Base-by-base conservation (phyloP, 1,140 invertebrate genomes). In the Cardiocondyla obscurior region DNA sequence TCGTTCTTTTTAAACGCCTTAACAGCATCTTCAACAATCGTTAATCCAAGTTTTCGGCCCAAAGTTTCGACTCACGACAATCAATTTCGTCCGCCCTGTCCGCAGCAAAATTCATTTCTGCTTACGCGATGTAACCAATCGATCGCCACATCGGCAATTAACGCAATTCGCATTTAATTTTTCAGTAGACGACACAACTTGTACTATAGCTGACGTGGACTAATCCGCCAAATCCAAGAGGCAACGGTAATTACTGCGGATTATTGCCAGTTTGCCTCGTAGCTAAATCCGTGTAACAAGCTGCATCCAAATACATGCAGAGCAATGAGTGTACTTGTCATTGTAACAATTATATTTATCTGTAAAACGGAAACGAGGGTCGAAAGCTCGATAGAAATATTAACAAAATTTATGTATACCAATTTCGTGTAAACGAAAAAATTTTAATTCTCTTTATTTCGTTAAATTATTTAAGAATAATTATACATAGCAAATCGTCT, bases 111-210 rank as follows among this genome's bases (percentile, higher is more conserved):
- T 77, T 30, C 58, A n/a, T 39, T 39, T 64, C 73, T n/a, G 28
- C 7, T 10, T 28, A 16, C 46, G 16, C 33, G 62, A 39, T 77
- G 53, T 39, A 2, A 53, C 7, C 22, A 22, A 42, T 30, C 60
- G 46, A 53, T 69, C 22, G 74, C n/a, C 42, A 19, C 19, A 4
- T 51, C 19, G 3, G 12, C 85, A 87, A 87, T 87, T 86, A 87
- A 53, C 28, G 65, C 86, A 87, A 88, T 88, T 88, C 64, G 39
- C 70, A 55, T 70, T 51, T 79, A 88, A 87, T 88, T 62, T 77
- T 84, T 87, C 85, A 87, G 30, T 39, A 28, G 53, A 12, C 36
- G 58, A 60, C 44, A 42, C 73, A 83, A 81, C 25, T 67, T 73
- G 53, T 69, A 42, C 22, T 25, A 49, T 28, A 6, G 19, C 19